A percentile compares a stretch with the other conserved stretches of the same genome.
Conservation (phyloP, 2,797 vertebrate genomes). For the Lophotriccus pileatus region DNA sequence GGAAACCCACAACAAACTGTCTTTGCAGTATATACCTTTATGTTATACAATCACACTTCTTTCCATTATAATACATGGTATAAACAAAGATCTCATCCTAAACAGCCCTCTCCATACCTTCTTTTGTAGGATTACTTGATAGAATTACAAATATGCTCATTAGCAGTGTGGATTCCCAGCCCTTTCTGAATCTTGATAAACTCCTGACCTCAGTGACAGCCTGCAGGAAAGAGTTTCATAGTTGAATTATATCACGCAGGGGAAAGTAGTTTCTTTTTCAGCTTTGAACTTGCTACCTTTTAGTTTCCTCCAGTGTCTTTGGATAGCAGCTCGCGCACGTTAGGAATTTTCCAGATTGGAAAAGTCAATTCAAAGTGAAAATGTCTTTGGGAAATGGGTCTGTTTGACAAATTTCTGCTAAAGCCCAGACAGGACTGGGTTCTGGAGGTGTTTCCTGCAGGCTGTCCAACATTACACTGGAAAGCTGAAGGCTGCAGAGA, state of each 20-base stretch:
- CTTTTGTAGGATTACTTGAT: background rate
- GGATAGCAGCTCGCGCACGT: background rate
- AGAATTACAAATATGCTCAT: background rate
- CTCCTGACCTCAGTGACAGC: background rate
- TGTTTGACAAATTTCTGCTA: background rate
- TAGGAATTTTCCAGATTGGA: slow-evolving; percentile 20
- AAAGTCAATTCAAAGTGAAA: background rate
- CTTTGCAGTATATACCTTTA: background rate
- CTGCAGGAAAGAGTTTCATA: background rate
- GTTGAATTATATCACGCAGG: background rate
- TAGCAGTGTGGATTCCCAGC: background rate
- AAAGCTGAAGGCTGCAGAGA: background rate
- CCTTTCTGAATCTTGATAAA: background rate
- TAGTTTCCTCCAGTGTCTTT: background rate
- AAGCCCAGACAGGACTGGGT: background rate
- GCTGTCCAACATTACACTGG: background rate
- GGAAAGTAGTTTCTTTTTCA: background rate
- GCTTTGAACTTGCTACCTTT: slow-evolving; percentile 33
- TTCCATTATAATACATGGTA: background rate
- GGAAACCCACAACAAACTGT: background rate
- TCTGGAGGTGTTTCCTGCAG: background rate
- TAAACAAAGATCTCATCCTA: background rate
- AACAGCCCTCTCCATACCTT: background rate
- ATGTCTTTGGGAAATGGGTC: background rate
- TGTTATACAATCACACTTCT: background rate